Conservation (phyloP, 2,797 vertebrate genomes). For the Squalus acanthias region DNA sequence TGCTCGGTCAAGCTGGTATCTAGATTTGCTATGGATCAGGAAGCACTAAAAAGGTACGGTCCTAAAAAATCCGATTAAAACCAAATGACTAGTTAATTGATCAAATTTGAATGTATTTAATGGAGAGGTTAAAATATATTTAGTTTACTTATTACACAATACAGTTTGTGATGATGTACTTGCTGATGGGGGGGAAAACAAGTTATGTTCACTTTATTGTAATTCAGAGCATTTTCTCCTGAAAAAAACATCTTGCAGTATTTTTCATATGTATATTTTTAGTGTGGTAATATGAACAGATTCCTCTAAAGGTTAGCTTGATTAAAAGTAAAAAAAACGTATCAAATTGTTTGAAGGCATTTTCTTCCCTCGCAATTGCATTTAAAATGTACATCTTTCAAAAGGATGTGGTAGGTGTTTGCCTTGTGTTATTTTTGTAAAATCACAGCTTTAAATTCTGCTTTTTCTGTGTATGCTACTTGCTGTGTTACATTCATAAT, state of each 20-base stretch:
- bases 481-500: background rate
- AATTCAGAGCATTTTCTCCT: background rate
- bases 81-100: background rate
- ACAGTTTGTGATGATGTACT: background rate
- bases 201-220: background rate
- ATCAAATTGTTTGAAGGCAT: background rate
- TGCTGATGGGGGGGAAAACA: background rate
- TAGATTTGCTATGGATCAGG: constrained; percentile 39
- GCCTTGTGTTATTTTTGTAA: background rate
- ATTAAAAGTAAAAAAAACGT: background rate
- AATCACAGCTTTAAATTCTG: background rate
- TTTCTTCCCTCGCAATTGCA: background rate
- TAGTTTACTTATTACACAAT: background rate
- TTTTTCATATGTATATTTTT: background rate
- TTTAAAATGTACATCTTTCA: constrained; percentile 5
- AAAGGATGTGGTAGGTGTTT: background rate
- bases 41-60: constrained; percentile 38
- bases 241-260: background rate
- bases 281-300: background rate
- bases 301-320: background rate
- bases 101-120: constrained; percentile 14
- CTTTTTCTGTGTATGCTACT: background rate
- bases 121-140: background rate
- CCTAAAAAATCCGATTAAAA: background rate
- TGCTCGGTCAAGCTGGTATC: constrained; percentile 39